These are phyloP conservation scores for Halcyon senegalensis DNA, from an alignment of 2,113 vertebrate genomes.

Conservation along the genomic window DNA sequence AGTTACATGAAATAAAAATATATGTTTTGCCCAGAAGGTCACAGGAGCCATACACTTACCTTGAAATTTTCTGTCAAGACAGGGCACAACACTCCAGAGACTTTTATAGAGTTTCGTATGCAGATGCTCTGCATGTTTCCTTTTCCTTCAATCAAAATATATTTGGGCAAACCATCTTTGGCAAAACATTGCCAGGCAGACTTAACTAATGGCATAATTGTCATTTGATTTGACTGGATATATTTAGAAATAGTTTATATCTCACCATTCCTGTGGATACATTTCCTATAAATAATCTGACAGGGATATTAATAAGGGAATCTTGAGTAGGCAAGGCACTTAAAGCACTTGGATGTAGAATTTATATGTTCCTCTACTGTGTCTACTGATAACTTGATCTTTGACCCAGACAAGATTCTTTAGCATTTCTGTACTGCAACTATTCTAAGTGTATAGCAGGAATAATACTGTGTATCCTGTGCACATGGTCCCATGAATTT, in stretches of 20 bases:
- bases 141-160: constrained; percentile 42
- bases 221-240: constrained; percentile 51
- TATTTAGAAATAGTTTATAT: constrained; percentile 58
- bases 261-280: constrained; percentile 1
- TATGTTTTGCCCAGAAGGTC: neutral
- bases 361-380: neutral
- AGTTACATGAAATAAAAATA: neutral
- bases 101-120: constrained; percentile 58
- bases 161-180: constrained; percentile 29
- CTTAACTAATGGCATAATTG: constrained; percentile 46
- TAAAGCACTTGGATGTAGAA: constrained; percentile 1
- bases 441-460: neutral
- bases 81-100: constrained; percentile 34
- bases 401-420: neutral
- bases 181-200: constrained; percentile 53
- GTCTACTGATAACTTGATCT: neutral
- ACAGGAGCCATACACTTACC: constrained; percentile 42
- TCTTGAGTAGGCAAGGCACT: neutral
- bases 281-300: constrained; percentile 45
- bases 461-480: neutral
- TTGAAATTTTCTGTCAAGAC: constrained; percentile 52
- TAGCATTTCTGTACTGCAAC: neutral
- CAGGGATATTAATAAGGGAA: constrained; percentile 24
- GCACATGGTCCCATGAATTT: neutral
- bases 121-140: constrained; percentile 43